A percentile compares a stretch with the other conserved stretches of the same genome.
phyloP scores from a whole-genome alignment of 30 jellyfish, hydroid and myxozoan genomes.

The Hydractinia symbiolongicarpus region DNA sequence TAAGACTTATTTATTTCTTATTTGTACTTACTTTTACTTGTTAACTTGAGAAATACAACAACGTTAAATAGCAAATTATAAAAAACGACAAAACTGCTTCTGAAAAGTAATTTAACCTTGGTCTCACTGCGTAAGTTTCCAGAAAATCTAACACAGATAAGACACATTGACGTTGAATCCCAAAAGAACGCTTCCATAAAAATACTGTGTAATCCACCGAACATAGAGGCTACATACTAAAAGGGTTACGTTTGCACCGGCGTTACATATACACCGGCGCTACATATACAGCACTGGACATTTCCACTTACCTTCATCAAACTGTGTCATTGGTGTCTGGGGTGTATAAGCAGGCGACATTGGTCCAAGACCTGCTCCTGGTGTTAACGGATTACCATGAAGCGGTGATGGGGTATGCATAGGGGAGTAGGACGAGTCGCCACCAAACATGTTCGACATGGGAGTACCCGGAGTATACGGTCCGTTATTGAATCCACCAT shows the following conservation, averaged over 20 bases:
- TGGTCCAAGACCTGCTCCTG: constrained; percentile 96
- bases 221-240: not conserved
- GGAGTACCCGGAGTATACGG: constrained; percentile 99
- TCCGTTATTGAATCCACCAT: constrained; percentile 56
- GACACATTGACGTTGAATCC: too few species aligned
- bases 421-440: constrained; percentile 84
- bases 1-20: too few species aligned
- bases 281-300: not conserved
- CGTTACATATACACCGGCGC: too few species aligned
- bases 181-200: not conserved
- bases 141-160: too few species aligned
- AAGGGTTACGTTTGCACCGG: too few species aligned
- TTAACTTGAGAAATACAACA: too few species aligned
- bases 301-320: constrained; percentile 62
- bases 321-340: constrained; percentile 77
- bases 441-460: constrained; percentile 77
- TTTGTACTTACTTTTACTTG: too few species aligned
- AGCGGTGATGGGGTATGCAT: constrained; percentile 96
- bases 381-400: constrained; percentile 96
- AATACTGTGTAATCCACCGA: not conserved
- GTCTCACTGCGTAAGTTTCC: too few species aligned
- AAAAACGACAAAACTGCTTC: too few species aligned
- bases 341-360: constrained; percentile 83
- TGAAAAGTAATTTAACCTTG: too few species aligned
- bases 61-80: too few species aligned